Base-by-base conservation (phyloP, 2,888 invertebrate species). In the Apoda limacodes region DNA sequence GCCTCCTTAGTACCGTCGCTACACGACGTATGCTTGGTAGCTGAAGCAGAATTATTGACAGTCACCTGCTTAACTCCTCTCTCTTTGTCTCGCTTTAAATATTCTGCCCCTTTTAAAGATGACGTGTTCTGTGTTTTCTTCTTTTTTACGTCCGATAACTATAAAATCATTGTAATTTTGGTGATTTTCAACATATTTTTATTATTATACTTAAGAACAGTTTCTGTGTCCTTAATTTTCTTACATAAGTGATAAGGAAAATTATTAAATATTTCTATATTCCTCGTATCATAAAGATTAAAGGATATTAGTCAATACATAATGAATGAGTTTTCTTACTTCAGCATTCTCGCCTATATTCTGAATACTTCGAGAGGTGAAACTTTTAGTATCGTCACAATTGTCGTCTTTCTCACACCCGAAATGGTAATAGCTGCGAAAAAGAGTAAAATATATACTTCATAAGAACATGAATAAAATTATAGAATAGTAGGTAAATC, bases 351-450 rank as follows among this genome's bases (percentile, higher is more conserved):
- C 75, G 36, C 50, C 67, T 13, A 76, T 67, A 36, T 74, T 75
- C 35, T 63, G 75, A 34, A 75, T 70, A 41, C 75, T 78, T 4
- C 67, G 60, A 3, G 75, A 71, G 0, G 60, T 61, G 21, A 58
- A 56, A 34, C 69, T 75, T 35, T 60, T 75, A 42, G 19, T 52
- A 2, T 78, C 78, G 0, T 80, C 78, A 24, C 36, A 53, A 17
- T 64, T 64, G 31, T 85, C 85, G 42, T 85, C 83, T 46, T 84
- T 82, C 54, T 88, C 87, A 49, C 74, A 82, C 13, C 86, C 87
- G 48, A 82, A 83, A 57, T 90, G 90, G 54, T 90, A 85, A 55
- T 88, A 90, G 43, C 88, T 88, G 49, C 22, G 40, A 39, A 28
- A 25, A 39, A 19, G n/a, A n/a, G n/a, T n/a, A n/a, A n/a, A n/a